Base-by-base conservation (phyloP, 2,113 vertebrate genomes). In the Pelobates fuscus region DNA sequence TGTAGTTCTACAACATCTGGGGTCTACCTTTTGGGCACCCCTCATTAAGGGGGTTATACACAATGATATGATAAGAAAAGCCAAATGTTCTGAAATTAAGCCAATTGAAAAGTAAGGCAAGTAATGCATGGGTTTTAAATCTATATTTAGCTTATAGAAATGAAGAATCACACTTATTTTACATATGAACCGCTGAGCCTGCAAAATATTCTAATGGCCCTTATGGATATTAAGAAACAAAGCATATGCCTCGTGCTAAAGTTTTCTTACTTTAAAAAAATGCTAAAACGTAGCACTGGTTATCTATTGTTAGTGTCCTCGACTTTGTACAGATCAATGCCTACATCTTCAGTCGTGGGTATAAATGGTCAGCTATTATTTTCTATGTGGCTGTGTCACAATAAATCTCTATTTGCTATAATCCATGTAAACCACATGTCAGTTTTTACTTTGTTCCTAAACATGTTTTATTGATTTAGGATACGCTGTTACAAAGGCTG, bases 151-250 rank as follows among this genome's bases (percentile, higher is more conserved):
- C 41, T 59, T 59, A 70, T 59, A 88, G 82, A n/a, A 66, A 83
- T 81, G 81, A 82, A 60, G 83, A 80, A 82, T 80, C 86, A 83
- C 84, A 88, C 85, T 91, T 87, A 92, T 87, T 87, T 82, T 24
- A 81, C 81, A 92, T 91, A 90, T 86, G 90, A 82, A 92, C 85
- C 80, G 81, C 83, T 84, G 80, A 78, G 77, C 80, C 87, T 87
- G 88, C 85, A 88, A 79, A 88, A 79, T 85, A 87, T 85, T 77
- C 77, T 86, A 81, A 81, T 49, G 80, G 83, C 78, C 85, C 90
- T 88, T 78, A 84, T 82, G 86, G 81, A 85, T 87, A 91, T 84
- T 84, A 88, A 91, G 87, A 90, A 84, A 82, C 83, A 86, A 86
- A 84, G 86, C 84, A 80, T 71, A 82, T 78, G 80, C 81, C 84